phyloP scores from a whole-genome alignment of 2,888 invertebrate species.

The Rosalia funebris region DNA sequence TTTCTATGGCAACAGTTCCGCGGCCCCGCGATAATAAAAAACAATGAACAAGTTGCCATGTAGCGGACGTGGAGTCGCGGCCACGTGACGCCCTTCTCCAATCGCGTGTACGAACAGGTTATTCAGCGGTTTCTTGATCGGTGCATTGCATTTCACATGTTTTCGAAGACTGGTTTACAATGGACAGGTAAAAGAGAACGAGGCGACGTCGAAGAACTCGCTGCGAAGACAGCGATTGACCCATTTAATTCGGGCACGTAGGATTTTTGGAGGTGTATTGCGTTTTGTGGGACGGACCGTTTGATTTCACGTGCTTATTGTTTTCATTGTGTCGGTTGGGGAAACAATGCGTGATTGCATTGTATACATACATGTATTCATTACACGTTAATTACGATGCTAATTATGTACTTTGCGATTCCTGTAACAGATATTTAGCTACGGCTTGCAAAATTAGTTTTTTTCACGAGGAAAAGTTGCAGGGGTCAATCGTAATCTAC shows the following conservation, averaged over 20 bases:
- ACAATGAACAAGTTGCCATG: slow-evolving; percentile 46
- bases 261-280: slow-evolving; percentile 21
- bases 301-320: no score
- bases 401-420: no score
- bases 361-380: no score
- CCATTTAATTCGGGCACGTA: slow-evolving; percentile 33
- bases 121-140: slow-evolving; percentile 37
- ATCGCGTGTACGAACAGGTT: slow-evolving; percentile 40
- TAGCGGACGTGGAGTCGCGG: slow-evolving; percentile 45
- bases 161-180: slow-evolving; percentile 32
- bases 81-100: slow-evolving; percentile 50
- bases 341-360: no score
- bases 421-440: no score
- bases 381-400: no score
- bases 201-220: slow-evolving; percentile 8
- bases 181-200: slow-evolving; percentile 20
- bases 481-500: no score
- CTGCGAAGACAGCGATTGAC: slow-evolving; percentile 23
- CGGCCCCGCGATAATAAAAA: slow-evolving; percentile 47
- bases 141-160: slow-evolving; percentile 33
- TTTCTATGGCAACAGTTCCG: slow-evolving; percentile 48
- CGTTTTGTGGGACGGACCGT: slow-evolving; percentile 27
- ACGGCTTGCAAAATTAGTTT: no score
- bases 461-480: no score
- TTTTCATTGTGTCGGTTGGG: no score